Base-by-base conservation (phyloP, 2,113 vertebrate species). In the Dipodomys merriami region DNA sequence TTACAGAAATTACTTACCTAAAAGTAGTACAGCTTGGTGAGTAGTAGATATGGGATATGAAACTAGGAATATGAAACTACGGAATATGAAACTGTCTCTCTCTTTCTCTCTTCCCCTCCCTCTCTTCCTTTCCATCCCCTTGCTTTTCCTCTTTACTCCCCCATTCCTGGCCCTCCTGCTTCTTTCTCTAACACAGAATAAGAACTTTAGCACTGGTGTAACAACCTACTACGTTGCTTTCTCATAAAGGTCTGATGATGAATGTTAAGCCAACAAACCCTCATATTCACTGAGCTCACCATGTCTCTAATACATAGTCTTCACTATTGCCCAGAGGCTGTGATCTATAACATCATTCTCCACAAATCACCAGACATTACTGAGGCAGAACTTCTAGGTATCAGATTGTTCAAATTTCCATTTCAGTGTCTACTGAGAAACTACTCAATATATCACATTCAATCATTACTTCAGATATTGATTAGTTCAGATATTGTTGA, bases 391-490 rank as follows among this genome's bases (percentile, higher is more conserved):
- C 23, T 71, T 46, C 62, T 73, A 71, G 27, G 77, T 10, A 13
- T 65, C 67, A 73, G 22, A 44, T 27, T 18, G 6, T 11, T 68
- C 16, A 39, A 77, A 69, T 25, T 89, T 22, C n/a, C n/a, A 18
- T 30, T 33, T 4, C 19, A 39, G 2, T 6, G 15, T 78, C 64
- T 84, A 67, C 23, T 25, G n/a, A 77, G 20, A 60, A 84, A 60
- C 25, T 46, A 49, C 33, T 68, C n/a, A 44, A 35, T 12, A 25
- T 53, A 82, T 16, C 53, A 57, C 73, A 77, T 8, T 11, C 60
- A 69, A 69, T 71, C 29, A 69, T 79, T 69, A 82, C 4, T 69
- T 69, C 72, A 88, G 19, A 90, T 79, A 86, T 57, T 57, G 53
- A 18, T 57, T 57, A 57, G 53, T 57, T 57, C 16, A 69, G 27